phyloP scores from a whole-genome alignment of 2,113 vertebrate genomes.

The Polypterus senegalus region DNA sequence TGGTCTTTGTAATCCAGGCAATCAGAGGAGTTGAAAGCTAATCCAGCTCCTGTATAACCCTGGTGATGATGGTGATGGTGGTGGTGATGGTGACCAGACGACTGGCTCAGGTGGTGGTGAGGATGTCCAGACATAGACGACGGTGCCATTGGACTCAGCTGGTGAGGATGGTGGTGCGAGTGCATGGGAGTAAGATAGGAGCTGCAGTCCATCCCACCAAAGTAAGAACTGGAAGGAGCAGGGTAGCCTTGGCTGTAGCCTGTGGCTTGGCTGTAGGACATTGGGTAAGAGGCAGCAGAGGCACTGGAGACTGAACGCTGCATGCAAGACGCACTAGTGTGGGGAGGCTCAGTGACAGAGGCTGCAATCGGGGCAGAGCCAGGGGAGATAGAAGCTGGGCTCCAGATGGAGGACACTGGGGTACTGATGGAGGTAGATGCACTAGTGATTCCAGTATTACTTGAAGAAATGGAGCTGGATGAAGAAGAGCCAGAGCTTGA shows the following conservation, averaged over 20 bases:
- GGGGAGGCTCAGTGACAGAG: constrained; percentile 64
- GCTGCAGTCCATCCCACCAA: constrained; percentile 86
- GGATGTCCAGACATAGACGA: constrained; percentile 78
- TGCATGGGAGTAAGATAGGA: constrained; percentile 94
- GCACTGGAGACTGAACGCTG: constrained; percentile 66
- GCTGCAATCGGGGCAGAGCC: constrained; percentile 62
- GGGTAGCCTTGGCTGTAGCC: constrained; percentile 86
- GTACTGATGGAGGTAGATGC: constrained; percentile 72
- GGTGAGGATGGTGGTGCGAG: constrained; percentile 83
- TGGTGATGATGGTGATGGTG: constrained; percentile 82
- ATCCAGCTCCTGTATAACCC: constrained; percentile 66
- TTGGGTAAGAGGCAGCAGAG: constrained; percentile 69
- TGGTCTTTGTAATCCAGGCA: constrained; percentile 99
- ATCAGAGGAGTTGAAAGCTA: constrained; percentile 90
- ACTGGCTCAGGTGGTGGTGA: constrained; percentile 78
- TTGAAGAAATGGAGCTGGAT: constrained; percentile 36
- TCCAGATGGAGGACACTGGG: constrained; percentile 87
- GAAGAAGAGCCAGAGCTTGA: constrained; percentile 83
- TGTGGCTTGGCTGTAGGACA: constrained; percentile 83
- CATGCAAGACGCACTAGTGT: constrained; percentile 81
- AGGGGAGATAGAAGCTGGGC: constrained; percentile 87
- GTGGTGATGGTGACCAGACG: constrained; percentile 77
- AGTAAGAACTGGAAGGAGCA: constrained; percentile 77
- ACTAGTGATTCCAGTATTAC: constrained; percentile 47
- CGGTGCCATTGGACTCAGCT: constrained; percentile 90